Evolutionary conservation across 2,113 vertebrate genomes (phyloP).

Genomic region (Rynchops niger): DNA sequence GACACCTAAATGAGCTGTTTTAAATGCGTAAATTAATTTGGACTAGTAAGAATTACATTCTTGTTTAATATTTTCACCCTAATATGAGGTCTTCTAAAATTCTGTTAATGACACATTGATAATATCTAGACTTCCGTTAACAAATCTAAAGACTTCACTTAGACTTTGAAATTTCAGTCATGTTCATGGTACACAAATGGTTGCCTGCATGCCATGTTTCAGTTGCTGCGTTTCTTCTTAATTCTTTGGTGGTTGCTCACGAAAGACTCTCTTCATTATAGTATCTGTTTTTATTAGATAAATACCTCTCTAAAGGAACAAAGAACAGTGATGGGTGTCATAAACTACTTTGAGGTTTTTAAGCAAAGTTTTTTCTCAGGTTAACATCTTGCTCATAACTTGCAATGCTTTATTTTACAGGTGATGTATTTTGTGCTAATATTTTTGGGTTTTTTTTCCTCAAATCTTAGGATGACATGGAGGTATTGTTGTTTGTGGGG

Average conservation of each 20-base stretch:
- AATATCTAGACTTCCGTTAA: background rate
- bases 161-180: background rate
- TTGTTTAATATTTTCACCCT: background rate
- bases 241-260: background rate
- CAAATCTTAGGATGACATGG: conserved; percentile 48
- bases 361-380: background rate
- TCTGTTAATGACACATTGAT: background rate
- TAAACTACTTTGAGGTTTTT: background rate
- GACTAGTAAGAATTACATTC: background rate
- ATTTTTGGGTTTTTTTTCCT: background rate
- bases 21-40: background rate
- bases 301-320: background rate
- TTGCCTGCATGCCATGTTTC: background rate
- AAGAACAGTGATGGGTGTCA: background rate
- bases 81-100: background rate
- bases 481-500: background rate
- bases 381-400: background rate
- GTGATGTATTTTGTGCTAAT: background rate
- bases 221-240: background rate
- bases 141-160: background rate
- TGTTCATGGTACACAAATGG: background rate
- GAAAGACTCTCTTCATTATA: background rate
- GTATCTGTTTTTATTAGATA: background rate
- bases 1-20: background rate
- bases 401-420: background rate